Evolutionary conservation across 2,113 vertebrate species (phyloP).

Genomic region (Aleadryas rufinucha): DNA sequence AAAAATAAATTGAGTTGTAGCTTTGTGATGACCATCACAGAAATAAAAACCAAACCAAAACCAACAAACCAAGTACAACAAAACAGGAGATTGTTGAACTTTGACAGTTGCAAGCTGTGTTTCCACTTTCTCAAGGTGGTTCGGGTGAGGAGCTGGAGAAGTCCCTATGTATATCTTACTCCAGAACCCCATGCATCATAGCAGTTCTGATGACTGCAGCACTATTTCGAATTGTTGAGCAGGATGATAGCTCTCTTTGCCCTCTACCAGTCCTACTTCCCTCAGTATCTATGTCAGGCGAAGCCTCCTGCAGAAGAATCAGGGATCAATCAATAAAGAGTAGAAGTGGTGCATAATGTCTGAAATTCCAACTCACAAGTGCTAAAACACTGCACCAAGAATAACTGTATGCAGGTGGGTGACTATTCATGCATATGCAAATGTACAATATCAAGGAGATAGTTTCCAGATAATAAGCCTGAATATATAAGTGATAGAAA

Average conservation of each 20-base stretch:
- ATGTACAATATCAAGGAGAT: neutral
- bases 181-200: neutral
- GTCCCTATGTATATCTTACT: neutral
- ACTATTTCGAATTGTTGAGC: neutral
- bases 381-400: neutral
- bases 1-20: neutral
- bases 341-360: neutral
- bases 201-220: neutral
- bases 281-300: neutral
- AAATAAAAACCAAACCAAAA: neutral
- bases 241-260: neutral
- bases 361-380: neutral
- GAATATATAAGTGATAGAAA: conserved; percentile 8
- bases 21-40: neutral
- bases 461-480: conserved; percentile 10
- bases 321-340: neutral
- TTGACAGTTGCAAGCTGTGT: neutral
- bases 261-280: neutral
- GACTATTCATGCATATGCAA: conserved; percentile 47
- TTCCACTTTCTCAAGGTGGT: neutral
- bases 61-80: neutral
- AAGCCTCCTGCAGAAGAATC: neutral
- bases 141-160: neutral
- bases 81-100: neutral
- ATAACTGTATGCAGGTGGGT: conserved; percentile 28